These are phyloP conservation scores for Chloroclysta siterata DNA, from an alignment of 2,888 invertebrate species.

Conservation along the genomic window DNA sequence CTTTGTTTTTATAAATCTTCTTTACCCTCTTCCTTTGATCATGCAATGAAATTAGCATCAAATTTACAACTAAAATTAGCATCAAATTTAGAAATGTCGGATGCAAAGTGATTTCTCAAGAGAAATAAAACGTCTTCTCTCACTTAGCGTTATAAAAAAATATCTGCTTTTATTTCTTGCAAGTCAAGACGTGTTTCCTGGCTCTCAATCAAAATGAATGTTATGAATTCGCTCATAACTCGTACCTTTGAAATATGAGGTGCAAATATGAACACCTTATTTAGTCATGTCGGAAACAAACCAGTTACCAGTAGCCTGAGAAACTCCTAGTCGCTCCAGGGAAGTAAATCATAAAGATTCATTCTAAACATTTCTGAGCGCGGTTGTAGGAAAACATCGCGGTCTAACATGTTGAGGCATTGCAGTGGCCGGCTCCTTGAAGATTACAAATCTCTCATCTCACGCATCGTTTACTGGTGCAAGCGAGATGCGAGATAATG, in stretches of 20 bases:
- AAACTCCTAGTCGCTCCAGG: conserved; percentile 67
- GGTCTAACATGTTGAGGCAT: conserved; percentile 54
- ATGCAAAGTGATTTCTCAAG: conserved; percentile 27
- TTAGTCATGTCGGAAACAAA: conserved; percentile 74
- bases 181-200: conserved; percentile 40
- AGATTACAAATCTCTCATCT: conserved; percentile 59
- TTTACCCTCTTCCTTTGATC: conserved; percentile 25
- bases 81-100: conserved; percentile 20
- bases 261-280: conserved; percentile 77
- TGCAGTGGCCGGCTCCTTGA: conserved; percentile 50
- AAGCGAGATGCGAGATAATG: conserved; percentile 61
- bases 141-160: conserved; percentile 33
- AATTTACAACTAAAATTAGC: conserved; percentile 30
- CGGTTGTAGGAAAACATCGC: conserved; percentile 48
- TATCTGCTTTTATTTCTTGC: conserved; percentile 33
- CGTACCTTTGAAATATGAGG: conserved; percentile 64
- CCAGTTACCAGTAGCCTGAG: conserved; percentile 78
- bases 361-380: conserved; percentile 69
- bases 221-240: conserved; percentile 53
- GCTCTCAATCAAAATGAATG: conserved; percentile 62
- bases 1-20: conserved; percentile 24
- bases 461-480: conserved; percentile 48
- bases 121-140: conserved; percentile 27
- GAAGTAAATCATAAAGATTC: conserved; percentile 76
- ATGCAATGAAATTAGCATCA: conserved; percentile 29